Evolutionary conservation across 2,797 vertebrate genomes (phyloP).

Genomic region (Eulemur coronatus): DNA sequence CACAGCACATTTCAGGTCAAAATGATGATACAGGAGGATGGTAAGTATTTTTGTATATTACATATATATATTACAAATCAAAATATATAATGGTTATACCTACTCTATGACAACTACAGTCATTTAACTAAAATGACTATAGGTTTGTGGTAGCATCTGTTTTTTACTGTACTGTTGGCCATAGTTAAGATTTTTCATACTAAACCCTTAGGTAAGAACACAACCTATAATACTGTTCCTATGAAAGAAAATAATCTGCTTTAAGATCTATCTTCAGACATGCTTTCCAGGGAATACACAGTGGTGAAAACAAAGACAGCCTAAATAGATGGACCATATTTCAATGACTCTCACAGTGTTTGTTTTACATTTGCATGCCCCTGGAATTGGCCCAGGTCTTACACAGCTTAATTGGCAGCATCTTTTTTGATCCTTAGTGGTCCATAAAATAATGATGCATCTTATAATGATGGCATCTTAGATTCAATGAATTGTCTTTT

Average conservation of each 20-base stretch:
- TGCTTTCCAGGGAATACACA: background rate
- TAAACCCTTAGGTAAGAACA: background rate
- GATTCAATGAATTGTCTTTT: background rate
- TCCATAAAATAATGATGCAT: background rate
- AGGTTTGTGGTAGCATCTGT: background rate
- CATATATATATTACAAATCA: background rate
- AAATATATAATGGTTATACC: background rate
- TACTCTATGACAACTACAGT: background rate
- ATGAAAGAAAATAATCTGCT: background rate
- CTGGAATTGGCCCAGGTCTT: background rate
- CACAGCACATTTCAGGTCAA: background rate
- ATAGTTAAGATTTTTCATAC: background rate
- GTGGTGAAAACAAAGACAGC: background rate
- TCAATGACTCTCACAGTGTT: background rate
- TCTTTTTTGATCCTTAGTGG: background rate
- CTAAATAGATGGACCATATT: background rate
- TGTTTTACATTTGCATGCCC: background rate
- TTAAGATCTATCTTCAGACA: background rate
- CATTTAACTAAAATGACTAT: background rate
- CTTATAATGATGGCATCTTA: background rate
- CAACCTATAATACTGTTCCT: background rate
- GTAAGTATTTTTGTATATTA: background rate
- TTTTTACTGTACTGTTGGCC: background rate
- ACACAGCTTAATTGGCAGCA: background rate
- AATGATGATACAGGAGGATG: background rate